phyloP scores from a whole-genome alignment of 2,113 vertebrate genomes.

The Archilochus colubris region DNA sequence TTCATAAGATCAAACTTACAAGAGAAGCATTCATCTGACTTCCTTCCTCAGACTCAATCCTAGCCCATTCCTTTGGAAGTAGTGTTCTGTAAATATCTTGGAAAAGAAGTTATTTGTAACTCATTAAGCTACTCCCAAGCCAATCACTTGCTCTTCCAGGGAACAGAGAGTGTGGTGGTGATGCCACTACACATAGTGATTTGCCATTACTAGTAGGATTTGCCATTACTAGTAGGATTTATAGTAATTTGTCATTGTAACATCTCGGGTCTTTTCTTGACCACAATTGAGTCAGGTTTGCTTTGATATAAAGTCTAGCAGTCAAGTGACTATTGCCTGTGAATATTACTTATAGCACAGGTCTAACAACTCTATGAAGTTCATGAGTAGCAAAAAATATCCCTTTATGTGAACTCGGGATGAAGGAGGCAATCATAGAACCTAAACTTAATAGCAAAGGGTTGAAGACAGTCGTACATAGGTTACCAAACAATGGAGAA shows the following conservation, averaged over 20 bases:
- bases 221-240: not conserved
- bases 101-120: not conserved
- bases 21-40: not conserved
- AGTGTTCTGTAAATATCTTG: not conserved
- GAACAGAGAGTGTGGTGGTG: not conserved
- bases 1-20: not conserved
- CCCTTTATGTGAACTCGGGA: not conserved
- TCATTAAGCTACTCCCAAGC: not conserved
- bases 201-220: not conserved
- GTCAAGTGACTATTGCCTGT: not conserved
- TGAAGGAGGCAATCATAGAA: not conserved
- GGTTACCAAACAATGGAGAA: not conserved
- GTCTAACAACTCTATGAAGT: not conserved
- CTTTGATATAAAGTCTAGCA: not conserved
- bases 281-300: not conserved
- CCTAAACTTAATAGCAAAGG: not conserved
- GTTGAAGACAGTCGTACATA: not conserved
- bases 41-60: not conserved
- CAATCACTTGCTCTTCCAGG: not conserved
- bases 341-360: not conserved
- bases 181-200: not conserved
- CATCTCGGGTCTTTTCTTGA: not conserved
- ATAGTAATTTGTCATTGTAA: not conserved
- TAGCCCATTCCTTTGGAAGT: not conserved
- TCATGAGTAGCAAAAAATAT: not conserved